Evolutionary conservation across 1,140 invertebrate species (phyloP), one percentile per base, ranked within the genome.

Genomic region (Carposina sasakii): DNA sequence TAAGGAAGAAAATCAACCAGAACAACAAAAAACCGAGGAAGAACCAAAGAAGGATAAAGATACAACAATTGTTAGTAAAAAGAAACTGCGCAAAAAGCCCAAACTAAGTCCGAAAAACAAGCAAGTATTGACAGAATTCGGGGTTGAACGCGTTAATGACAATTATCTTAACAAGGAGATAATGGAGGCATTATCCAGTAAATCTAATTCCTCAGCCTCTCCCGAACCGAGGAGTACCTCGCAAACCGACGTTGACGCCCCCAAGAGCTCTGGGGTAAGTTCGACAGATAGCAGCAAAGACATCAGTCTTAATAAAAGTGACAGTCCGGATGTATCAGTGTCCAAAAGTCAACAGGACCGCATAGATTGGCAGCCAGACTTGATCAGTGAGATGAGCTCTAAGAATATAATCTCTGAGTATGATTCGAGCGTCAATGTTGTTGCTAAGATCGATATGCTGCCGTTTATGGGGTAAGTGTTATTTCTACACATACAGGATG

Each of bases 401-500:
- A 62, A 52, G 31, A 65, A 59, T 20, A 3, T 50, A 1, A 12
- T 60, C 16, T 5, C 9, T 0, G 62, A 70, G 10, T 61, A 56
- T 13, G 70, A 72, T 1, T 64, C 71, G 0, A 51, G 57, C 1
- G 36, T 51, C 8, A 71, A 76, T 48, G 69, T 76, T 0, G 63
- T 76, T 1, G 53, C 65, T 0, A 71, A 67, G 44, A 77, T 82
- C 15, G 67, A 79, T 15, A 63, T 60, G 52, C 48, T 82, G 40
- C 63, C 72, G 3, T 82, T 77, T 52, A 76, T 81, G 72, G 74
- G 75, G 77, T 81, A 52, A 71, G 71, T 60, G n/a, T n/a, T n/a
- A n/a, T n/a, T n/a, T n/a, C n/a, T n/a, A n/a, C n/a, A n/a, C n/a
- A n/a, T n/a, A n/a, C n/a, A n/a, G n/a, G n/a, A n/a, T n/a, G n/a